Evolutionary conservation across 1,140 invertebrate species (phyloP).

Genomic region (Vanessa atalanta): DNA sequence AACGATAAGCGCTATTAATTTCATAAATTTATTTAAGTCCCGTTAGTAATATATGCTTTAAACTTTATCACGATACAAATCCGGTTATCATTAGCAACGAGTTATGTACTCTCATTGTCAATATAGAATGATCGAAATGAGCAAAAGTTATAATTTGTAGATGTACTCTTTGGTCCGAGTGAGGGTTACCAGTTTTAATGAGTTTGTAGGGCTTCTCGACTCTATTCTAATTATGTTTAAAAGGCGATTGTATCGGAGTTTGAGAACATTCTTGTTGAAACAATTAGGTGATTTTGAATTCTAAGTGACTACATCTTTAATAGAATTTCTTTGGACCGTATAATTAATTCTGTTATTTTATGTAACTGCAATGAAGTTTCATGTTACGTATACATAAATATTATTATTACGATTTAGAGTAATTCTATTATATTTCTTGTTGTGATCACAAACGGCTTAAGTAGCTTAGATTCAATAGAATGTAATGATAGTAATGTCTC

Average conservation of each 20-base stretch:
- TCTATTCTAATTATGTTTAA: constrained; percentile 26
- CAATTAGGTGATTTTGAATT: constrained; percentile 11
- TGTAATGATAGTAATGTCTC: too few species aligned
- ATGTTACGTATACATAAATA: not conserved
- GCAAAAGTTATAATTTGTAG: constrained; percentile 18
- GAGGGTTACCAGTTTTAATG: constrained; percentile 36
- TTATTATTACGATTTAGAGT: too few species aligned
- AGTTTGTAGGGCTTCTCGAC: constrained; percentile 29
- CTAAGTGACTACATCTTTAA: not conserved
- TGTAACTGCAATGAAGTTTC: not conserved
- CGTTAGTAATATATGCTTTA: too few species aligned
- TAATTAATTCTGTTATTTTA: not conserved
- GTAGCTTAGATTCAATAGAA: too few species aligned
- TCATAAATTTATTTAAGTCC: too few species aligned
- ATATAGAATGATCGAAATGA: constrained; percentile 10
- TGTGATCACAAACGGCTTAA: too few species aligned
- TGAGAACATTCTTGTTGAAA: constrained; percentile 11
- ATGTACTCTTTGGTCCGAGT: constrained; percentile 14
- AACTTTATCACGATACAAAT: not conserved
- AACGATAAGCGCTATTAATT: too few species aligned
- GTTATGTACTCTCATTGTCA: not conserved
- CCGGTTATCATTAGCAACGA: not conserved
- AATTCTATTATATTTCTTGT: too few species aligned
- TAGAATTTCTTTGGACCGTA: not conserved
- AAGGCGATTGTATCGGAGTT: constrained; percentile 10